phyloP scores from a whole-genome alignment of 2,888 invertebrate species.

The Megastigmus dorsalis region DNA sequence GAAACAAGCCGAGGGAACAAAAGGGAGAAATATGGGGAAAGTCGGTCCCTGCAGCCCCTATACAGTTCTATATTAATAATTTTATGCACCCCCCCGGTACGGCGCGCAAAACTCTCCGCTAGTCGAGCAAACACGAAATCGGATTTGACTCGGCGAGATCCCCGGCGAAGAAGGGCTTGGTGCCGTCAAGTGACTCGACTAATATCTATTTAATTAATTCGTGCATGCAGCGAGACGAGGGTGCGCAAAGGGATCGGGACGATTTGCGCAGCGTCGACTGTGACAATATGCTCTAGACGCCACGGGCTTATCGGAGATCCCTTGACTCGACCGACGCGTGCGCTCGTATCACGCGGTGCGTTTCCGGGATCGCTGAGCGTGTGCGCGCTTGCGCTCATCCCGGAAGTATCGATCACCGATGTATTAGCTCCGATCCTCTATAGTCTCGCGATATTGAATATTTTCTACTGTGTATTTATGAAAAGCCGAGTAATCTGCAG shows the following conservation, averaged over 20 bases:
- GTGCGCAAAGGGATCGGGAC: background rate
- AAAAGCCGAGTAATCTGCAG: too few relatives aligned
- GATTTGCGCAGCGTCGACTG: background rate
- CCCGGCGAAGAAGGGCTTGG: too few relatives aligned
- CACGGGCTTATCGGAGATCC: too few relatives aligned
- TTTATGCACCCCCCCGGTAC: constrained; percentile 66
- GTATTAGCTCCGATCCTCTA: too few relatives aligned
- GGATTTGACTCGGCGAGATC: constrained; percentile 66
- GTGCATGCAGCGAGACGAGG: constrained; percentile 8
- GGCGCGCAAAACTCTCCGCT: background rate
- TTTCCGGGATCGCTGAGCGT: too few relatives aligned
- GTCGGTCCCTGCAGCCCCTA: background rate
- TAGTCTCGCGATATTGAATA: too few relatives aligned
- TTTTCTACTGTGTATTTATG: too few relatives aligned
- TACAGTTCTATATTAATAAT: constrained; percentile 64
- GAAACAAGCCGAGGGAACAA: background rate
- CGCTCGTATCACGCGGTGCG: too few relatives aligned
- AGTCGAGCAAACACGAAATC: constrained; percentile 62
- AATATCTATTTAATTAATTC: constrained; percentile 73
- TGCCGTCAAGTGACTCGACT: constrained; percentile 68
- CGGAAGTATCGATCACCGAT: too few relatives aligned
- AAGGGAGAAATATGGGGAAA: background rate
- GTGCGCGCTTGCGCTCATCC: too few relatives aligned
- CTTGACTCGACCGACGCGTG: too few relatives aligned
- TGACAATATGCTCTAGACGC: constrained; percentile 41